phyloP scores from a whole-genome alignment of 2,113 vertebrate genomes.

The Pampusana beccarii region DNA sequence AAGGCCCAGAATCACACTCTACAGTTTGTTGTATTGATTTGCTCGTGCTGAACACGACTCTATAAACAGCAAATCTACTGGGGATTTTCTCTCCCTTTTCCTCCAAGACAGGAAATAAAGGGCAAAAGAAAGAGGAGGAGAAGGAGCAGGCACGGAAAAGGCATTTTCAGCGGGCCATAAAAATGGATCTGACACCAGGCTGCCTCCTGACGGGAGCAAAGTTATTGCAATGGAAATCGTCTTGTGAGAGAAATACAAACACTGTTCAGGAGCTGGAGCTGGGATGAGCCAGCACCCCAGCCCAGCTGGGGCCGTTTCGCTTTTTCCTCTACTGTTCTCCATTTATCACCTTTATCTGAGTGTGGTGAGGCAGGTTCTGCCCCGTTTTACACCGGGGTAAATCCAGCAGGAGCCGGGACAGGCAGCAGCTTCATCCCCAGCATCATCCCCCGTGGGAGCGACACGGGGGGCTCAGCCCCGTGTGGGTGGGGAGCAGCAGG shows the following conservation, averaged over 20 bases:
- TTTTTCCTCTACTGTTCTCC: not conserved
- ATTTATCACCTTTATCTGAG: not conserved
- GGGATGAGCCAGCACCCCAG: accelerated
- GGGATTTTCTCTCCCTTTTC: not conserved
- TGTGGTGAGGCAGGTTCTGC: not conserved
- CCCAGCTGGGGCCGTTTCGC: accelerated
- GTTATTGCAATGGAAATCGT: not conserved
- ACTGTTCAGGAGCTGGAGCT: accelerated
- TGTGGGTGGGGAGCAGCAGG: accelerated
- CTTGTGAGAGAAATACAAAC: not conserved
- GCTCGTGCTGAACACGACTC: not conserved
- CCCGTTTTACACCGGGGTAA: not conserved
- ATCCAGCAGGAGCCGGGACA: not conserved
- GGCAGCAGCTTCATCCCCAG: not conserved
- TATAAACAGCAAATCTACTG: slow-evolving; percentile 16
- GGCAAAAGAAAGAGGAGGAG: not conserved
- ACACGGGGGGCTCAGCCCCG: not conserved
- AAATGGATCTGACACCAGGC: not conserved
- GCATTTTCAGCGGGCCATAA: not conserved
- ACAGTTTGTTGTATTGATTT: slow-evolving; percentile 24
- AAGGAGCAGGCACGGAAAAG: not conserved
- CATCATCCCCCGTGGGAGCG: not conserved
- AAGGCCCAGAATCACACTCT: not conserved
- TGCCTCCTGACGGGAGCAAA: not conserved
- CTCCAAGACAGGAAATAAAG: not conserved